Conservation (phyloP, 2,797 vertebrate species). For the Balearica regulorum region DNA sequence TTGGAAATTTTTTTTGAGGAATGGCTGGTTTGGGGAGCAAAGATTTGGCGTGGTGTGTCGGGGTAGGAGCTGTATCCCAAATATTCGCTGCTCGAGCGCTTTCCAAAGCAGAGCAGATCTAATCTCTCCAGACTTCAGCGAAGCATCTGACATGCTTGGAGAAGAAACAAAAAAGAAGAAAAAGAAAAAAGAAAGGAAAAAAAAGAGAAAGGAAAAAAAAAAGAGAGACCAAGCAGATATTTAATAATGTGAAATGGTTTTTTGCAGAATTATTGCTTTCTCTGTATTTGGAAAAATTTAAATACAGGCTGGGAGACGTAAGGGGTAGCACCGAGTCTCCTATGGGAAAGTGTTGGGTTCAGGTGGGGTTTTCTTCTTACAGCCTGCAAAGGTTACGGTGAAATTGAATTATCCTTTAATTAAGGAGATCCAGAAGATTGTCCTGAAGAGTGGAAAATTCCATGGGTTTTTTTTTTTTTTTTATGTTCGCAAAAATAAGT, state of each 20-base stretch:
- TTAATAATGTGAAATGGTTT: not conserved
- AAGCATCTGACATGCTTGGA: not conserved
- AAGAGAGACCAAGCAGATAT: not conserved
- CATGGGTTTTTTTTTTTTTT: not conserved
- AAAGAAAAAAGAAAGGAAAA: not conserved
- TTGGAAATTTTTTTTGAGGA: not conserved
- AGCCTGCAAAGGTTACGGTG: not conserved
- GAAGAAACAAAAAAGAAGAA: not conserved
- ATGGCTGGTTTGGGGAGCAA: not conserved
- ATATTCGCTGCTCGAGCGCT: not conserved
- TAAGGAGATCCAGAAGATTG: not conserved
- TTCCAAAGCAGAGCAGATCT: not conserved
- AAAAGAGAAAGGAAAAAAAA: not conserved
- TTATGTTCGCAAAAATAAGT: not conserved
- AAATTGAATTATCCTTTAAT: not conserved
- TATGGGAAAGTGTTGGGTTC: not conserved
- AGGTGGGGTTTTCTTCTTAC: not conserved
- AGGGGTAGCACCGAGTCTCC: not conserved
- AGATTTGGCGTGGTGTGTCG: not conserved
- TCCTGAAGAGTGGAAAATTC: not conserved
- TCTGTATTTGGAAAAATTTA: not conserved
- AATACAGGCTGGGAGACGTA: not conserved
- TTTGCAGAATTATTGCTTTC: not conserved
- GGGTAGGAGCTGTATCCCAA: not conserved
- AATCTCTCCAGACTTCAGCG: not conserved